phyloP scores from a whole-genome alignment of 2,888 invertebrate genomes.

The Plagiodera versicolora region DNA sequence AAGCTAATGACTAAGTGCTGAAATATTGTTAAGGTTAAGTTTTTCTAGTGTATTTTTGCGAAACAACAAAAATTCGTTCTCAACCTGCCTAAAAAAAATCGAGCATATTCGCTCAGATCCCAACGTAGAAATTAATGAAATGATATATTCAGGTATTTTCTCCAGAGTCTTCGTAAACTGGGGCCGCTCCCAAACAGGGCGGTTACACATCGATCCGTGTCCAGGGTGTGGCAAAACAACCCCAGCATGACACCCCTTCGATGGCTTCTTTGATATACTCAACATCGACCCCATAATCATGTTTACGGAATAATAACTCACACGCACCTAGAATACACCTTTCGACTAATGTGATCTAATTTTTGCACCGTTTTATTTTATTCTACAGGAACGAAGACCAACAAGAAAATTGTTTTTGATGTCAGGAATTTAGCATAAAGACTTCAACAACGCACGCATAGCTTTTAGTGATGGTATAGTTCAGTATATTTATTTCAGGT shows the following conservation, averaged over 20 bases:
- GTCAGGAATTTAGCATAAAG: too few relatives aligned
- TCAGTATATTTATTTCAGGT: too few relatives aligned
- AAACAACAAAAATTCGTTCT: too few relatives aligned
- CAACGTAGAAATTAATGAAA: slow-evolving; percentile 18
- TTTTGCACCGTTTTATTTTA: too few relatives aligned
- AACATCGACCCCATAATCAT: slow-evolving; percentile 12
- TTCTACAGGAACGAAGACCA: too few relatives aligned
- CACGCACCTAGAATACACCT: slow-evolving; percentile 15
- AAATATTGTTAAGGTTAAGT: too few relatives aligned
- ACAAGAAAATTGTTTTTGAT: too few relatives aligned
- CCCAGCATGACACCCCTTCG: slow-evolving; percentile 22
- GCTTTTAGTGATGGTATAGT: too few relatives aligned
- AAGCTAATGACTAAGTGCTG: too few relatives aligned
- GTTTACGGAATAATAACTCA: slow-evolving; percentile 16
- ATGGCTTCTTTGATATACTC: slow-evolving; percentile 8
- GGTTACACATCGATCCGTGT: slow-evolving; percentile 36
- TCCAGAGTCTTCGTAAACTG: slow-evolving; percentile 12
- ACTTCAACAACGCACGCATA: too few relatives aligned
- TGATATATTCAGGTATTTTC: slow-evolving; percentile 2
- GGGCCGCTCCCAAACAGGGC: slow-evolving; percentile 35
- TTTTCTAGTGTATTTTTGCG: too few relatives aligned
- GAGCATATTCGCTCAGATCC: not conserved
- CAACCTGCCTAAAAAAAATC: not conserved
- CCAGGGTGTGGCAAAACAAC: slow-evolving; percentile 37
- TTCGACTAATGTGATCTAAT: not conserved